Conservation (phyloP, 2,888 invertebrate species). For the Myopa testacea region DNA sequence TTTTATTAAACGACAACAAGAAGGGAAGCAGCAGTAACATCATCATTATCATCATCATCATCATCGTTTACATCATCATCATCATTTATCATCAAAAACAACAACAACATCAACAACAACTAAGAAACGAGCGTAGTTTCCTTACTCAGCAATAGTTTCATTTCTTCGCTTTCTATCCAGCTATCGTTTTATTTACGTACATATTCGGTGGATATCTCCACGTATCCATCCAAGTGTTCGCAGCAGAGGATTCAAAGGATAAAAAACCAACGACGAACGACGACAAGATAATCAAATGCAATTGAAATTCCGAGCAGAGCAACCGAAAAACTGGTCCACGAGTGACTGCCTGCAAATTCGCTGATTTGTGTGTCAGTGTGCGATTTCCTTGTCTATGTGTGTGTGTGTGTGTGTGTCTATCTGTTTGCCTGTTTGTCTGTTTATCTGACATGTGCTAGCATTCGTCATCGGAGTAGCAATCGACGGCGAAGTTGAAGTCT, state of each 20-base stretch:
- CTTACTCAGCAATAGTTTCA: neutral
- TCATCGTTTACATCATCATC: no score
- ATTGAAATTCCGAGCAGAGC: constrained; percentile 54
- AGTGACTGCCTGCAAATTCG: neutral
- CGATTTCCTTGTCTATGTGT: neutral
- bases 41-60: no score
- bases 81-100: no score
- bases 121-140: neutral
- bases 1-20: no score
- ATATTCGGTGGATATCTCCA: neutral
- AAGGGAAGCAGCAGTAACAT: neutral
- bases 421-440: constrained; percentile 8
- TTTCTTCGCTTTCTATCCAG: neutral
- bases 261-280: constrained; percentile 37
- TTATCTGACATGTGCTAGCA: neutral
- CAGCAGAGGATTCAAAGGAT: no score
- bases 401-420: neutral
- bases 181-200: no score
- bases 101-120: neutral
- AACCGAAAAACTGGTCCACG: constrained; percentile 30
- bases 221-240: neutral
- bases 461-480: neutral
- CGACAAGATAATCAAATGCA: constrained; percentile 60
- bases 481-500: constrained; percentile 1
- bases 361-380: constrained; percentile 5